A percentile compares a stretch with the other conserved stretches of the same genome.
Evolutionary conservation across 2,113 vertebrate genomes (phyloP).

Genomic region (Scomber scombrus): DNA sequence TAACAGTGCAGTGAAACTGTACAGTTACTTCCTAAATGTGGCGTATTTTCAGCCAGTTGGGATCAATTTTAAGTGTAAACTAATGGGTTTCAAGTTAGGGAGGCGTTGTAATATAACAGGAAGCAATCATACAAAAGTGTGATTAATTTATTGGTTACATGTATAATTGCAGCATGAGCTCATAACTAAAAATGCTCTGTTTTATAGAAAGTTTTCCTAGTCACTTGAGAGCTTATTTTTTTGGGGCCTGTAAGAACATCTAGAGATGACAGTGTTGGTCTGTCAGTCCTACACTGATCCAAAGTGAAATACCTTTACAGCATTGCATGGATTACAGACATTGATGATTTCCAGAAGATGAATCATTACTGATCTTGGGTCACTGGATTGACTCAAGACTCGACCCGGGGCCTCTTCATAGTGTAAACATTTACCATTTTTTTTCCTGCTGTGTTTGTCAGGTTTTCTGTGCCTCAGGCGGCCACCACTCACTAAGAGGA

Average conservation of each 20-base stretch:
- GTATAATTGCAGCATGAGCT: background rate
- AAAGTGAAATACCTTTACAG: background rate
- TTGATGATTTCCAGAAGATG: background rate
- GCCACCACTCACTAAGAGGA: constrained; percentile 87
- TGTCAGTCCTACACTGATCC: background rate
- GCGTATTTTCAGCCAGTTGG: background rate
- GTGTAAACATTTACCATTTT: background rate
- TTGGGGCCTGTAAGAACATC: background rate
- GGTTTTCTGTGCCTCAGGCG: constrained; percentile 85
- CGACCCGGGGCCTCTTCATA: background rate
- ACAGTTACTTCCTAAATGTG: background rate
- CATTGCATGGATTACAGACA: background rate
- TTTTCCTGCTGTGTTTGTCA: constrained; percentile 43
- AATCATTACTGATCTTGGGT: background rate
- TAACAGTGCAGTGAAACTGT: background rate
- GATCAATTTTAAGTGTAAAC: background rate
- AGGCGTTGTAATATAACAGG: background rate
- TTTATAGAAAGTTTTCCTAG: background rate
- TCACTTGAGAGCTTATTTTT: background rate
- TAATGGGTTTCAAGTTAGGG: background rate
- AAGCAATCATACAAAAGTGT: no score
- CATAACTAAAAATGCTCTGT: background rate
- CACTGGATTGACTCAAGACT: background rate
- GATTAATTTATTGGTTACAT: background rate
- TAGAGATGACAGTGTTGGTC: background rate